Conservation (phyloP, 2,113 vertebrate species). For the Serilophus lunatus region DNA sequence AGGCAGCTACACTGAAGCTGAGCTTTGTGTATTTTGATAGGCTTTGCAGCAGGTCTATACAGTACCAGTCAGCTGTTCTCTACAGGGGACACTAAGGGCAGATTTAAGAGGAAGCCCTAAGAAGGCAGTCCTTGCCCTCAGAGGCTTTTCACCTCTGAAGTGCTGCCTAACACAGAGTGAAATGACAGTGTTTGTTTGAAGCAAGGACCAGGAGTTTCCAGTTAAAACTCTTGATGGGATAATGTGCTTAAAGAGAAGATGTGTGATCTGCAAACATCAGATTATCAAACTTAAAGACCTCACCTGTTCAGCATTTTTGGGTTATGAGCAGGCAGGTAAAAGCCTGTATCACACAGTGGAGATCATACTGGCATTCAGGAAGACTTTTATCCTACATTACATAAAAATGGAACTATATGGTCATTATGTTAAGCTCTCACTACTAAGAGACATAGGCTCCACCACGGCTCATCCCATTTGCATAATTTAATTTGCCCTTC, state of each 20-base stretch:
- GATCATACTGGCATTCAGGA: not conserved
- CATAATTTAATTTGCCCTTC: not conserved
- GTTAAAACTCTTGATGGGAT: not conserved
- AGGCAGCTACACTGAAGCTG: not conserved
- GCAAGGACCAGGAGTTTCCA: not conserved
- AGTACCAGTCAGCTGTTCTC: not conserved
- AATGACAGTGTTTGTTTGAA: not conserved
- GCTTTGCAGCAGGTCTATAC: not conserved
- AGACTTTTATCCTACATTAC: not conserved
- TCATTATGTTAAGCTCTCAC: not conserved
- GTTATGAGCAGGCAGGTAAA: not conserved
- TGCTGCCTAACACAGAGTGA: not conserved
- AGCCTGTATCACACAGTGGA: not conserved
- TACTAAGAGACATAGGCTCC: not conserved
- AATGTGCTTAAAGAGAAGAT: not conserved
- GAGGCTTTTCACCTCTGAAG: not conserved
- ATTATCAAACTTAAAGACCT: not conserved
- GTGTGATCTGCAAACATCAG: not conserved
- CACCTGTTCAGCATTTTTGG: not conserved
- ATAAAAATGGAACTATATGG: not conserved
- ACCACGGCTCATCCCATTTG: not conserved
- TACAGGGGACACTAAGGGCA: not conserved
- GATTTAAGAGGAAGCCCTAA: not conserved
- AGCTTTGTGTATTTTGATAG: not conserved
- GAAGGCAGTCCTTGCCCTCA: not conserved